These are phyloP conservation scores for Xestia ashworthii DNA, from an alignment of 2,888 invertebrate species.

Conservation along the genomic window DNA sequence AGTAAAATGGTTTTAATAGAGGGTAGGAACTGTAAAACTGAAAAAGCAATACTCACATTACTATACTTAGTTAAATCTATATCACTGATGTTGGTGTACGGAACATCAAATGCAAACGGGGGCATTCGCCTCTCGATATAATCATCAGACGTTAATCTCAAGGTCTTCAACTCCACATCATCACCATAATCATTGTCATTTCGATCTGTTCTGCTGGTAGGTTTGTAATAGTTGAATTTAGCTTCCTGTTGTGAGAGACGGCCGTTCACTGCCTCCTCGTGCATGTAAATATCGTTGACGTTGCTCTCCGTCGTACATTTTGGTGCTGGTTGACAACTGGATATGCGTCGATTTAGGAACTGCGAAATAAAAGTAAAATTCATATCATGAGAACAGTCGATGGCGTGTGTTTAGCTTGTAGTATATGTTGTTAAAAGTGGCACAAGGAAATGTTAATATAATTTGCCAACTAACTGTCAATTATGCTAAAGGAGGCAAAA, in stretches of 20 bases:
- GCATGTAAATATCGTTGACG: constrained; percentile 78
- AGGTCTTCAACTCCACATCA: constrained; percentile 74
- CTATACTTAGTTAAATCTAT: constrained; percentile 81
- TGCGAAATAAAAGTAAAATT: constrained; percentile 68
- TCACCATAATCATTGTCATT: constrained; percentile 67
- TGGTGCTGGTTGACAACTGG: constrained; percentile 82
- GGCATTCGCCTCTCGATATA: constrained; percentile 81
- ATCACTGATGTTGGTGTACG: constrained; percentile 78
- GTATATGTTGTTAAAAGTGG: too few relatives aligned
- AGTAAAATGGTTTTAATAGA: neutral
- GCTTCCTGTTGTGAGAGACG: constrained; percentile 42
- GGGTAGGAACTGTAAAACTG: neutral
- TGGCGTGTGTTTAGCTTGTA: too few relatives aligned
- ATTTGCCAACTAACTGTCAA: neutral
- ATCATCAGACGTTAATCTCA: constrained; percentile 83
- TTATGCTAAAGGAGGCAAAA: neutral
- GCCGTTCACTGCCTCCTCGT: constrained; percentile 63
- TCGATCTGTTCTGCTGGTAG: constrained; percentile 61
- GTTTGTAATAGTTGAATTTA: constrained; percentile 57
- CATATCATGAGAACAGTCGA: too few relatives aligned
- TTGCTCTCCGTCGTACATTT: constrained; percentile 76
- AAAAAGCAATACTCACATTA: constrained; percentile 74
- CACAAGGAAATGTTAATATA: neutral
- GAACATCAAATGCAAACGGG: constrained; percentile 72
- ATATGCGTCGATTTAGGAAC: constrained; percentile 85